Conservation (phyloP, 2,888 invertebrate species). For the Drosophila mercatorum region DNA sequence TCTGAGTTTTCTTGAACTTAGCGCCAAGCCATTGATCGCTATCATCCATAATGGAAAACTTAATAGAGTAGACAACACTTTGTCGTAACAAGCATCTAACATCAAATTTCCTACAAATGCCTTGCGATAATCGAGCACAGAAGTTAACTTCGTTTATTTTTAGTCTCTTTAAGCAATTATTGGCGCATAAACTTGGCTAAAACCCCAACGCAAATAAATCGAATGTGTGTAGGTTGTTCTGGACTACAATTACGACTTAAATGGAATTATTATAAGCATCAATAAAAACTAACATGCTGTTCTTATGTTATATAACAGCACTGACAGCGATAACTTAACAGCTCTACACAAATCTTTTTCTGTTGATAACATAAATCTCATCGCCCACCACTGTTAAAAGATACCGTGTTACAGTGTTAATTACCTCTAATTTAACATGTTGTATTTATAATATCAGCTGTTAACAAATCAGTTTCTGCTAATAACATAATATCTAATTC, state of each 20-base stretch:
- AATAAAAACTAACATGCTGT: neutral
- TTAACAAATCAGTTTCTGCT: neutral
- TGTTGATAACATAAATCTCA: neutral
- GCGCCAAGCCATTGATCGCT: conserved; percentile 56
- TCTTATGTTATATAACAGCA: neutral
- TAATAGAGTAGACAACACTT: conserved; percentile 66
- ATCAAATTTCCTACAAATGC: conserved; percentile 46
- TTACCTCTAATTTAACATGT: neutral
- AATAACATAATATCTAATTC: neutral
- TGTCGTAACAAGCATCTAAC: conserved; percentile 38
- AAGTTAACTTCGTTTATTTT: conserved; percentile 33
- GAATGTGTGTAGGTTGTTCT: neutral
- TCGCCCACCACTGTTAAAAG: neutral
- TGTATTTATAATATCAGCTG: neutral
- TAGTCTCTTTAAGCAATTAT: conserved; percentile 20
- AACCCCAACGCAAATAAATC: conserved; percentile 9
- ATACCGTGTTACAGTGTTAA: no score
- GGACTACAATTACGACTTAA: neutral
- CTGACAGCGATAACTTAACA: neutral
- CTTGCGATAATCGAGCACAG: conserved; percentile 35
- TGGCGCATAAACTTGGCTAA: conserved; percentile 5
- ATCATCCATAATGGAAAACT: conserved; percentile 73
- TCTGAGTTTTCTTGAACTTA: conserved; percentile 49
- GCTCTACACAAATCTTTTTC: no score
- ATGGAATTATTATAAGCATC: neutral